Evolutionary conservation across 1,140 invertebrate genomes (phyloP).

Genomic region (Battus philenor): DNA sequence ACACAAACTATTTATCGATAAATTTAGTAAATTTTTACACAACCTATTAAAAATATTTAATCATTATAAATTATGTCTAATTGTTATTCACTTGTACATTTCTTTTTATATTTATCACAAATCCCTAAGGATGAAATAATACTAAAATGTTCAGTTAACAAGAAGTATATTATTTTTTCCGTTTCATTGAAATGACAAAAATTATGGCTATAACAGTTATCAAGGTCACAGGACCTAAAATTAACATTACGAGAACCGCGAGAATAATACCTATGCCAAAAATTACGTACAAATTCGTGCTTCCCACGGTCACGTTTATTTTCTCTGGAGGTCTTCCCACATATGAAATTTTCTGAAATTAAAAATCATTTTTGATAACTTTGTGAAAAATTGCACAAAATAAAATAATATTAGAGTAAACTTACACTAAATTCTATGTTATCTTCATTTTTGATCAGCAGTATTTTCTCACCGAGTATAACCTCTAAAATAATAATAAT

Average conservation of each 20-base stretch:
- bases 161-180: slow-evolving; percentile 14
- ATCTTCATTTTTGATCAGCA: slow-evolving; percentile 40
- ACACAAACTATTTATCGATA: too few relatives aligned
- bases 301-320: slow-evolving; percentile 27
- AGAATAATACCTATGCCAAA: slow-evolving; percentile 27
- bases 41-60: too few relatives aligned
- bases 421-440: slow-evolving; percentile 50
- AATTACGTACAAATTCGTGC: slow-evolving; percentile 22
- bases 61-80: too few relatives aligned
- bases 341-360: slow-evolving; percentile 46
- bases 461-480: slow-evolving; percentile 53
- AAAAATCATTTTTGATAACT: slow-evolving; percentile 13
- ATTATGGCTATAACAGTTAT: slow-evolving; percentile 25
- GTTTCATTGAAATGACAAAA: slow-evolving; percentile 20
- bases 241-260: slow-evolving; percentile 25
- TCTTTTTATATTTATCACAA: too few relatives aligned
- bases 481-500: slow-evolving; percentile 50
- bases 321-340: slow-evolving; percentile 31
- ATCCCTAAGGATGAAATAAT: too few relatives aligned
- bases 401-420: slow-evolving; percentile 16
- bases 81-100: too few relatives aligned
- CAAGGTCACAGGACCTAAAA: slow-evolving; percentile 29
- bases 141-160: too few relatives aligned
- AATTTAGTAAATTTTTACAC: too few relatives aligned
- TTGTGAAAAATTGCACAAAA: background rate